Base-by-base conservation (phyloP, 1,140 invertebrate species). In the Eriosoma lanigerum region DNA sequence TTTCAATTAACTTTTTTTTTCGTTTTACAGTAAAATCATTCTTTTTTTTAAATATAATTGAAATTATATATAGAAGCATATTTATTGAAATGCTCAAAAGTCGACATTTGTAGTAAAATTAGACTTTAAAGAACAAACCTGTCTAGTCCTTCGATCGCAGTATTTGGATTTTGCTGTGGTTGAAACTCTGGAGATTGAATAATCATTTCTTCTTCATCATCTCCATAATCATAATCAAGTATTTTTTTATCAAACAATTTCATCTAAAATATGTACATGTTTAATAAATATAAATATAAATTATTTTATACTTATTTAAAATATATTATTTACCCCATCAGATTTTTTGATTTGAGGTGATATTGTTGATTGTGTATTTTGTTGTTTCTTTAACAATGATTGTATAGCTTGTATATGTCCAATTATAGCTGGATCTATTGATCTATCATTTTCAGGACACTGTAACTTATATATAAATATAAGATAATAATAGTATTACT, bases 161-260 rank as follows among this genome's bases (percentile, higher is more conserved):
- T 21, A 60, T 6, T 78, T 48, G 62, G 75, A 60, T 48, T 87
- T 85, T 81, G 86, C 85, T 26, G 60, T 73, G 60, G 75, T 29
- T 78, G 75, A 48, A 78, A 78, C 24, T 62, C 54, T 12, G 83
- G 76, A 29, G 82, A 82, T 60, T 78, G 75, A 82, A 83, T 72
- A 15, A 83, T 83, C 21, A 83, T 87, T 72, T 94, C 93, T 46
- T 94, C 93, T 82, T 93, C 92, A 84, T 93, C 92, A 82, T 93
- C 92, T 0, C 91, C 92, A 86, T 94, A 94, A 86, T 94, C 93
- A 87, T 93, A 94, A 84, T 94, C 93, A 29, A 95, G 85, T 1
- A 95, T 84, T 85, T 94, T 93, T 85, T 92, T 92, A 84, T 90
- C 91, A 85, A 92, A 92, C 19, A 78, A 58, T 83, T 91, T 90